Evolutionary conservation across 2,113 vertebrate species (phyloP), one percentile per base, ranked within the genome.

Genomic region (Spea bombifrons): DNA sequence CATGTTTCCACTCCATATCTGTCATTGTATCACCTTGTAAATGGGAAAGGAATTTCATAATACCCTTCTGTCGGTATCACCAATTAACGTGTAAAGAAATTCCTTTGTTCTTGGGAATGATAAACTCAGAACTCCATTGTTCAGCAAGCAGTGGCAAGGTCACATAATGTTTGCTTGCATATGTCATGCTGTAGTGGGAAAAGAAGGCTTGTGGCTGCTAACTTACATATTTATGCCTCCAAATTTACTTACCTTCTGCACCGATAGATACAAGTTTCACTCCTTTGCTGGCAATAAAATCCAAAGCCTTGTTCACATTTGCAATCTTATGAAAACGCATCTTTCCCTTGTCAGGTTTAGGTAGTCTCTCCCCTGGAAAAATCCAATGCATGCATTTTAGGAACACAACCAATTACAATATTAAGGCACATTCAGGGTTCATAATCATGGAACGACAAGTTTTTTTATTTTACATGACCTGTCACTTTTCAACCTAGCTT

Each of bases 271-370:
- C 89, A 61, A 89, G 82, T 64, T 87, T 88, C 7, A 96, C 95
- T 16, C 94, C 94, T 86, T 97, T 97, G 91, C 95, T 96, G 86
- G 94, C 92, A 83, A 97, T 96, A 86, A 91, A 97, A 83, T 96
- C 95, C 87, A 97, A 89, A 55, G 95, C 95, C 87, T 97, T 96
- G 81, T 96, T 97, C 82, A 97, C 94, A 43, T 96, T 97, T 87
- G 95, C 95, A 0, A 97, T 97, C 87, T 95, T 96, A 87, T 97
- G 95, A 89, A 97, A 97, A 84, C 94, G 95, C 95, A 97, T 97
- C 89, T 96, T 97, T 84, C 95, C 95, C 84, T 97, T 97, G 88
- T 97, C 95, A 0, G 95, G 95, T 84, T 95, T 94, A 82, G 95
- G 94, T 85, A 96, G 89, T 81, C 95, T 90, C 87, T 97, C 95